Base-by-base conservation (phyloP, 92 coral and sea anemone genomes). In the Zoanthus sansibaricus region DNA sequence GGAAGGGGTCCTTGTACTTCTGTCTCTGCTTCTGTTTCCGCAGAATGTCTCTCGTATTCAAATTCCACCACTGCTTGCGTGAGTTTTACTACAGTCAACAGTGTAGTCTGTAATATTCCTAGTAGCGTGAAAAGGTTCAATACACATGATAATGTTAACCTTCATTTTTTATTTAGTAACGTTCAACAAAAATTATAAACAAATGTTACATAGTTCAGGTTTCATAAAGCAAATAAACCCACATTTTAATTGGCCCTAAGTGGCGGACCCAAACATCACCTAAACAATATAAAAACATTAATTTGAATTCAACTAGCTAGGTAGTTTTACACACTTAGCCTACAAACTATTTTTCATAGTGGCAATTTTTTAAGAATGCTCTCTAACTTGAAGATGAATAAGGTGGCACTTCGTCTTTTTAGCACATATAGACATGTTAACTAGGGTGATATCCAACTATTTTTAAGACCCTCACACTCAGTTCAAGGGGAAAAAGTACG, bases 271-370 rank as follows among this genome's bases (percentile, higher is more conserved):
- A 61, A 61, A 1, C 6, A 61, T 61, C 16, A 15, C 2, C 68
- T 61, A 17, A 61, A 61, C 68, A 61, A 61, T 61, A 61, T 61
- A 61, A 61, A 61, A 61, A 20, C 68, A 61, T 61, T 17, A 61
- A 61, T 61, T 61, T 61, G 8, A 18, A 61, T 9, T 37, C 42
- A 37, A 37, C 42, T 37, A 2, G 0, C 42, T 37, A 61, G 20
- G 68, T 17, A 61, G 68, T 61, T 2, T 61, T 61, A 61, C 68
- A 61, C 25, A 15, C 20, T 12, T 56, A 56, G 20, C 25, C 25
- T 16, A 61, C 68, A 61, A 61, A 61, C 32, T 61, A 61, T 25
- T 25, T 25, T 25, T 25, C 0, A 25, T 25, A 25, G 25, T 25
- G 25, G 25, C 25, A 25, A 25, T 25, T 25, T 25, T 25, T 25